Conservation (phyloP, 2,888 invertebrate species). For the Molorchus minor region DNA sequence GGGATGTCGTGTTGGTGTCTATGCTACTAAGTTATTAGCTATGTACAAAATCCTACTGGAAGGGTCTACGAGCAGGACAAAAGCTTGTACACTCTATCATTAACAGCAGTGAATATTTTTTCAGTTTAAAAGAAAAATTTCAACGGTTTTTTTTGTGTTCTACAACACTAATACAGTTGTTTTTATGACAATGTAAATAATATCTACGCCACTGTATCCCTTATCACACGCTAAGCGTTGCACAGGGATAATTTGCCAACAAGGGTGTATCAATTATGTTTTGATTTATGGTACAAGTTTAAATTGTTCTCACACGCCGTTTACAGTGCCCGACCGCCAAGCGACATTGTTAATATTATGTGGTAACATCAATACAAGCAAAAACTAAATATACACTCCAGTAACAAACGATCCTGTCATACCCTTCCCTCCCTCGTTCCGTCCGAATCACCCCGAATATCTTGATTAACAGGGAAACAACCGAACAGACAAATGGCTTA, state of each 20-base stretch:
- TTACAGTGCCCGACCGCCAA: slow-evolving; percentile 23
- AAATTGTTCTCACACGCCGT: slow-evolving; percentile 41
- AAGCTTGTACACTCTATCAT: too few species aligned
- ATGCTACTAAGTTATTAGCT: too few species aligned
- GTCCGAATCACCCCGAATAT: slow-evolving; percentile 12
- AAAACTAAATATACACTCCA: slow-evolving; percentile 16
- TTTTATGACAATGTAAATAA: too few species aligned
- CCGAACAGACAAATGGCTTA: slow-evolving; percentile 18
- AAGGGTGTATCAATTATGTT: slow-evolving; percentile 50
- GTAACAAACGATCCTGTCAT: slow-evolving; percentile 12
- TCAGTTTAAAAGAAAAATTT: too few species aligned
- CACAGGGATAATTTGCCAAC: slow-evolving; percentile 49
- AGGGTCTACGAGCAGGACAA: too few species aligned
- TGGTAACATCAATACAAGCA: slow-evolving; percentile 21
- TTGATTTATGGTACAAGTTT: slow-evolving; percentile 47
- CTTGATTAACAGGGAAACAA: slow-evolving; percentile 17
- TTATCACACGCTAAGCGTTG: slow-evolving; percentile 43
- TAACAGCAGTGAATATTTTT: too few species aligned
- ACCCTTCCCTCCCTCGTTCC: not conserved
- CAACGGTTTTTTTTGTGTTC: too few species aligned
- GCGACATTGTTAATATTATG: slow-evolving; percentile 31
- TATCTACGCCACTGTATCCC: slow-evolving; percentile 14
- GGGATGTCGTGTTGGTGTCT: too few species aligned
- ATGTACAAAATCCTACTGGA: too few species aligned
- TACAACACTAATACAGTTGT: too few species aligned